A percentile compares a stretch with the other conserved stretches of the same genome.
phyloP scores from a whole-genome alignment of 1,140 invertebrate genomes.

The Panagrolaimus sp. region DNA sequence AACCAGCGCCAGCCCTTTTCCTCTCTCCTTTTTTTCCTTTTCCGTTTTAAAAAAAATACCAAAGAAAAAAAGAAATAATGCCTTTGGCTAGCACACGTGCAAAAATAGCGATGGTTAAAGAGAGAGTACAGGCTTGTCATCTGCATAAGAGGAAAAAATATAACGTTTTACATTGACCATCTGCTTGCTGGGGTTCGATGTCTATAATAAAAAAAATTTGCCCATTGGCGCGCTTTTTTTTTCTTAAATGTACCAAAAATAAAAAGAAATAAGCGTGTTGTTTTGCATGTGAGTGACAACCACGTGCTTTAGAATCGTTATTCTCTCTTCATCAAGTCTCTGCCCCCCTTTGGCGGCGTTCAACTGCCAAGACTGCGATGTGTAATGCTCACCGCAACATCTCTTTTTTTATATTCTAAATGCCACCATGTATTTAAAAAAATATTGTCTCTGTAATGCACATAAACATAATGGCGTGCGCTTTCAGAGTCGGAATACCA shows the following conservation, averaged over 20 bases:
- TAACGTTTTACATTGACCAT: not conserved
- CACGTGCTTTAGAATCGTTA: too few relatives aligned
- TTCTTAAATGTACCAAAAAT: not conserved
- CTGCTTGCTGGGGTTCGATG: not conserved
- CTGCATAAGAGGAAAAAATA: conserved; percentile 1
- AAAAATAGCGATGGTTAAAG: conserved; percentile 5
- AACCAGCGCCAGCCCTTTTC: conserved; percentile 7
- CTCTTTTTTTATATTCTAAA: too few relatives aligned
- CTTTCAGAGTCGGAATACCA: too few relatives aligned
- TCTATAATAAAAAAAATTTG: conserved; percentile 8
- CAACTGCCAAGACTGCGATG: too few relatives aligned
- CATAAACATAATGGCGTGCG: too few relatives aligned
- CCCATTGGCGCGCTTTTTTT: conserved; percentile 13
- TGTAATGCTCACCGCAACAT: too few relatives aligned
- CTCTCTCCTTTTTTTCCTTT: conserved; percentile 2
- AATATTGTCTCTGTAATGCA: too few relatives aligned
- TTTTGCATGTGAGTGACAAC: not conserved
- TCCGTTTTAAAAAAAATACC: conserved; percentile 10
- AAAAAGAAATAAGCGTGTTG: conserved; percentile 1
- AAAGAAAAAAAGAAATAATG: conserved; percentile 3
- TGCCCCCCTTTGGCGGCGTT: too few relatives aligned
- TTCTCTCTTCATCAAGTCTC: too few relatives aligned
- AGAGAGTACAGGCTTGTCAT: conserved; percentile 10
- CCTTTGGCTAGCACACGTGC: conserved; percentile 12
- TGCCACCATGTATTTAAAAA: too few relatives aligned